Conservation (phyloP, 2,113 vertebrate species). For the Austrofundulus limnaeus region DNA sequence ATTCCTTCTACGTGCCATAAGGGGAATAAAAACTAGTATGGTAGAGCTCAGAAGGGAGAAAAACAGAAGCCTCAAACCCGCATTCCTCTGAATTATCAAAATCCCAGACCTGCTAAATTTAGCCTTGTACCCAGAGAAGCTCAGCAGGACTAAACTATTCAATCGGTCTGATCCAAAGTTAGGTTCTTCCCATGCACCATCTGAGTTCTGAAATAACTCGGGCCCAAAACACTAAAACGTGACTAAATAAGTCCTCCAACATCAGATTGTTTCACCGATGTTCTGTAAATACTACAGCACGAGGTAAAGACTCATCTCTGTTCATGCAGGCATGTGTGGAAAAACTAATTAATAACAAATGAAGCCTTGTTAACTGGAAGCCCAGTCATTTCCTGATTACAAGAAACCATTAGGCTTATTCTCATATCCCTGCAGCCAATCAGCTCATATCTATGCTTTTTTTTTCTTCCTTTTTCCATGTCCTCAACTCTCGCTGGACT, state of each 20-base stretch:
- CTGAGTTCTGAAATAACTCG: constrained; percentile 65
- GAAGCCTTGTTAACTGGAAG: constrained; percentile 38
- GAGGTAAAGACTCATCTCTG: constrained; percentile 32
- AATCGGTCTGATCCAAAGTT: constrained; percentile 47
- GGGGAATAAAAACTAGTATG: too few species aligned
- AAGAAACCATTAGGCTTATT: constrained; percentile 34
- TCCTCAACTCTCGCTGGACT: constrained; percentile 22
- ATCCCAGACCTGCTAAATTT: constrained; percentile 65
- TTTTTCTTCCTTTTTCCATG: constrained; percentile 44
- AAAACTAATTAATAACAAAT: constrained; percentile 45
- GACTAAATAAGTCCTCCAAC: constrained; percentile 40
- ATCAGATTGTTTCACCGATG: constrained; percentile 55
- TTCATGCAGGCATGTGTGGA: constrained; percentile 15
- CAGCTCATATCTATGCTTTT: constrained; percentile 25
- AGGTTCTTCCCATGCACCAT: constrained; percentile 27
- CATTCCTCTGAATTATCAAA: constrained; percentile 65
- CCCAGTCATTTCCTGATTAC: constrained; percentile 44
- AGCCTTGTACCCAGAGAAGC: constrained; percentile 52
- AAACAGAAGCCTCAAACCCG: constrained; percentile 46
- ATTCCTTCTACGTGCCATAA: constrained; percentile 27
- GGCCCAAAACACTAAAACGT: constrained; percentile 52
- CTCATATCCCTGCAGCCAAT: constrained; percentile 32
- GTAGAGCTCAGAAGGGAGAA: constrained; percentile 27
- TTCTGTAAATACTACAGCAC: neutral
- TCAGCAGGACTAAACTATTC: constrained; percentile 41